phyloP scores from a whole-genome alignment of 37 sponge, comb jelly and placozoan species.

The Beroe ovata region DNA sequence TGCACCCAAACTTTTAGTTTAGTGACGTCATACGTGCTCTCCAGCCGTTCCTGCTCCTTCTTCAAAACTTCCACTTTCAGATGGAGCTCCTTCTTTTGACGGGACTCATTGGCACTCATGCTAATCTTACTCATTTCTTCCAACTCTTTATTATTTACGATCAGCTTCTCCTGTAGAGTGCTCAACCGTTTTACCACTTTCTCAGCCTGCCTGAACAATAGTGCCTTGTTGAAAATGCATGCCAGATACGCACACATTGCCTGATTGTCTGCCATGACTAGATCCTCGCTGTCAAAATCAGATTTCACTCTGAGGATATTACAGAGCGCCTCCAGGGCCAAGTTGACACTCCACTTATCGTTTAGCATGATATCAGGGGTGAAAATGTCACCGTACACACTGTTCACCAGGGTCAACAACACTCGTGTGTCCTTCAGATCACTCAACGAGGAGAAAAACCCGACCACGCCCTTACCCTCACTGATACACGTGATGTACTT shows the following conservation, averaged over 20 bases:
- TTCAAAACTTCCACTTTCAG: conserved; percentile 42
- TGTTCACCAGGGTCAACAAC: conserved; percentile 33
- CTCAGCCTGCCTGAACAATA: conserved; percentile 20
- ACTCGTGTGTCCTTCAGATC: conserved; percentile 57
- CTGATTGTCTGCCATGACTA: conserved; percentile 39
- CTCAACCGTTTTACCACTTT: conserved; percentile 10
- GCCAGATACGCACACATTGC: conserved; percentile 60
- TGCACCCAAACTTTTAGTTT: background rate
- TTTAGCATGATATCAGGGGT: conserved; percentile 65
- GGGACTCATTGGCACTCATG: conserved; percentile 60
- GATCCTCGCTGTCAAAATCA: conserved; percentile 65
- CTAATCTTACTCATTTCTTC: conserved; percentile 66
- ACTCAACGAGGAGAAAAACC: background rate
- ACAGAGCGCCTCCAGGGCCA: conserved; percentile 42
- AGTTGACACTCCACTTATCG: conserved; percentile 64
- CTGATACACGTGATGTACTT: conserved; percentile 53
- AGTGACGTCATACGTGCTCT: conserved; percentile 16
- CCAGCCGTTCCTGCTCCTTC: conserved; percentile 43
- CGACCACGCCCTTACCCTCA: conserved; percentile 11
- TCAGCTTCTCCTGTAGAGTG: conserved; percentile 35
- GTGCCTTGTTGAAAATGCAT: conserved; percentile 64
- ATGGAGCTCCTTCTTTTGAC: conserved; percentile 37
- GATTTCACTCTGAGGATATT: conserved; percentile 48
- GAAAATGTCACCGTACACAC: conserved; percentile 26
- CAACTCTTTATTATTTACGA: conserved; percentile 34